Base-by-base conservation (phyloP, 2,797 vertebrate genomes). In the Taenioides sp. region DNA sequence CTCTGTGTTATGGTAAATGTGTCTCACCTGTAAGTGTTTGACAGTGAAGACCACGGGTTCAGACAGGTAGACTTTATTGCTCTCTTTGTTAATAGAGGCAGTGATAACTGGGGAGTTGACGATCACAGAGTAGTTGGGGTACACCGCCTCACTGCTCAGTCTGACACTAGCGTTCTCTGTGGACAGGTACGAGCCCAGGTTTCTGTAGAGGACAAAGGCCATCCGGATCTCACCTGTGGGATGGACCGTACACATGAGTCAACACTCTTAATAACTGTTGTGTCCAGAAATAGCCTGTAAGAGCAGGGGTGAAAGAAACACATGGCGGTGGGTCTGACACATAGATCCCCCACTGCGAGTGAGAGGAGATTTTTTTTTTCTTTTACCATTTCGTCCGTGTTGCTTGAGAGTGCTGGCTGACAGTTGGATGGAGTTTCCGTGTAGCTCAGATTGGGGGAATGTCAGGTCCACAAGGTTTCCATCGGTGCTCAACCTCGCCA, bases 21-120 rank as follows among this genome's bases (percentile, higher is more conserved):
- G 49, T 69, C 76, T 73, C 89, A 99, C 98, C 96, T 98, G 95
- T 77, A 98, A 94, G 87, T 99, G 98, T 88, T 96, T 97, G 83
- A 99, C 95, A 20, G 95, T 98, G 88, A 99, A 99, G 76, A 97
- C 92, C 80, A 99, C 98, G 0, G 98, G 98, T 86, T 99, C 98
- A 58, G 97, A 96, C 84, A 99, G 91, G 90, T 99, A 99, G 73
- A 99, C 95, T 86, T 98, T 98, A 88, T 96, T 99, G 92, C 95
- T 97, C 88, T 99, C 98, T 89, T 98, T 99, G 91, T 98, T 98
- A 90, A 99, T 98, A 87, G 98, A 96, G 34, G 97, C 96, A 0
- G 95, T 98, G 89, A 99, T 98, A 78, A 99, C 96, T 0, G 97
- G 98, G 3, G 98, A 99, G 90, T 99, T 99, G 89, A 99, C 98